These are phyloP conservation scores for Notothenia coriiceps DNA, from an alignment of 2,113 vertebrate species.

Conservation along the genomic window DNA sequence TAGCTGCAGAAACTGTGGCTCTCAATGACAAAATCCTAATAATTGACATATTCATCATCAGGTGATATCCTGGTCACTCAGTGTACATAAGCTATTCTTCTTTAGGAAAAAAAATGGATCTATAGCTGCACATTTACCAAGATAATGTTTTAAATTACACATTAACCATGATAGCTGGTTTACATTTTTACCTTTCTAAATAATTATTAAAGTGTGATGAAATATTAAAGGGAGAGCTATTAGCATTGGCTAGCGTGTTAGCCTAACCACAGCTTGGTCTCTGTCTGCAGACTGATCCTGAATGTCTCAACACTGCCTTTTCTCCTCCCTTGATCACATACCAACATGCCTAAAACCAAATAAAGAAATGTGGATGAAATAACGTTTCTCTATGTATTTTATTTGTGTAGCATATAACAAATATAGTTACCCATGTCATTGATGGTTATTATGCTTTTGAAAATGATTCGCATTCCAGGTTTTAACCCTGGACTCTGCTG, in stretches of 20 bases:
- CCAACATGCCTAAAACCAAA: slow-evolving; percentile 82
- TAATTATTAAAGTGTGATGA: neutral
- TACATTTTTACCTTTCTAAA: neutral
- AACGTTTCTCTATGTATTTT: neutral
- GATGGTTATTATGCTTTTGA: neutral
- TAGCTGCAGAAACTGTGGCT: no score
- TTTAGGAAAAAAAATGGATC: neutral
- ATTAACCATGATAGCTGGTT: neutral
- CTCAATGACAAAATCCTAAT: neutral
- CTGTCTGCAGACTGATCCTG: slow-evolving; percentile 22
- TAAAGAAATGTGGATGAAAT: slow-evolving; percentile 68
- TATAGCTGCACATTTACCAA: neutral
- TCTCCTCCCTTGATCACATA: slow-evolving; percentile 57
- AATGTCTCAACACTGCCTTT: slow-evolving; percentile 29
- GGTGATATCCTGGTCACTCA: no score
- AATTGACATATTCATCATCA: slow-evolving; percentile 7
- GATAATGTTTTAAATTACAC: neutral
- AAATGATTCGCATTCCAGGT: neutral
- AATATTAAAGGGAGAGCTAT: slow-evolving; percentile 1
- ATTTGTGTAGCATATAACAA: neutral
- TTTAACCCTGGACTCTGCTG: neutral
- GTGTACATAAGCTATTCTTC: neutral
- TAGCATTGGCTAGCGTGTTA: neutral
- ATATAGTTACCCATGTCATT: neutral
- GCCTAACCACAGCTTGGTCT: slow-evolving; percentile 51